A percentile compares a stretch with the other conserved stretches of the same genome.
These are phyloP conservation scores for Idaea aversata DNA, from an alignment of 2,888 invertebrate species.

Conservation along the genomic window DNA sequence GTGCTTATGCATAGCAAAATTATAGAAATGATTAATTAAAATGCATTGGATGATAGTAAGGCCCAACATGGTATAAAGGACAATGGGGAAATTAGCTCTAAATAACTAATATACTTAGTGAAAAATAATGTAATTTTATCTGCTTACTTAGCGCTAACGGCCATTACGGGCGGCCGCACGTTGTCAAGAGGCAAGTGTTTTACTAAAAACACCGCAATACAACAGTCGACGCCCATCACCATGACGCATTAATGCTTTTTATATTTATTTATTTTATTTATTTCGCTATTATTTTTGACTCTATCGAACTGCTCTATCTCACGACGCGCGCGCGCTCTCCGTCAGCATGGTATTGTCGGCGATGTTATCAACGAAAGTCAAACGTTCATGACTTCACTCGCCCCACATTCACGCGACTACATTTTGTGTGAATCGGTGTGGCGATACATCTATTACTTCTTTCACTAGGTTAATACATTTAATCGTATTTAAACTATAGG, in stretches of 20 bases:
- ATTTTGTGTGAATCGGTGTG: slow-evolving; percentile 46
- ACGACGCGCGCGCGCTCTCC: slow-evolving; percentile 46
- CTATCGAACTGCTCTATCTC: slow-evolving; percentile 56
- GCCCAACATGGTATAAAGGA: background rate
- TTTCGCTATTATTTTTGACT: slow-evolving; percentile 64
- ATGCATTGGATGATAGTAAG: no score
- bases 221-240: slow-evolving; percentile 75
- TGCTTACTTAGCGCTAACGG: slow-evolving; percentile 78
- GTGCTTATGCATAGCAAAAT: background rate
- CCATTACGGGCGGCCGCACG: slow-evolving; percentile 78
- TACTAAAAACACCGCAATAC: slow-evolving; percentile 74
- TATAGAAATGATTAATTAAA: no score
- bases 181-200: slow-evolving; percentile 81
- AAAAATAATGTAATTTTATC: slow-evolving; percentile 63
- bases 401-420: slow-evolving; percentile 52
- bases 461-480: slow-evolving; percentile 45
- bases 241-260: slow-evolving; percentile 80
- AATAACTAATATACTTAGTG: background rate
- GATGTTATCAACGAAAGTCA: slow-evolving; percentile 41
- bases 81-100: background rate
- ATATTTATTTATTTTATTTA: slow-evolving; percentile 48
- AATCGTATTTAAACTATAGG: slow-evolving; percentile 47
- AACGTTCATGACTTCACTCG: slow-evolving; percentile 41
- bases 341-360: slow-evolving; percentile 56
- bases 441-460: slow-evolving; percentile 37